Evolutionary conservation across 2,113 vertebrate species (phyloP), one percentile per base, ranked within the genome.

Genomic region (Tachysurus fulvidraco): DNA sequence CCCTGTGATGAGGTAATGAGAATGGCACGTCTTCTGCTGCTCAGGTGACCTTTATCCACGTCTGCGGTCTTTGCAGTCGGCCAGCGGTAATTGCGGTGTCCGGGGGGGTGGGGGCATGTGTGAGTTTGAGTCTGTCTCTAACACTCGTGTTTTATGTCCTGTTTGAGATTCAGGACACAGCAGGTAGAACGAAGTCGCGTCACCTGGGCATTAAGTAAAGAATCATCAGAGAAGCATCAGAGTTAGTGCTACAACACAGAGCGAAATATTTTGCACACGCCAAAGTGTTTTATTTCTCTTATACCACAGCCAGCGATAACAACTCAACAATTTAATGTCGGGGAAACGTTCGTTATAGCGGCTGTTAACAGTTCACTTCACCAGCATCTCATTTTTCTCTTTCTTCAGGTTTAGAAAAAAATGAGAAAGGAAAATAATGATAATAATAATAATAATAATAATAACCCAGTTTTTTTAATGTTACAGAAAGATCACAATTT

Each of bases 11-110:
- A 57, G 44, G 55, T 65, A 59, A 65, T 86, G 71, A 57, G 44
- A 76, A 23, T 8, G 52, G 30, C 73, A 46, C 30, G 36, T 85
- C 44, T 78, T 82, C 57, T 84, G 85, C 83, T 73, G 81, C 86
- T 87, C 86, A 89, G 86, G 84, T 89, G 69, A 83, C 54, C 19
- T 36, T 85, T 79, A 59, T 73, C 62, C 4, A 21, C 50, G 10
- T 14, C 41, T 46, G 46, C 44, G 46, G 25, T 50, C 16, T 65
- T 85, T 69, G 84, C 80, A 69, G 84, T 65, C n/a, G 54, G 44
- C 23, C 80, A 41, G 80, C 84, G 76, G 65, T 64, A 62, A 62
- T 36, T 28, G 13, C 76, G 54, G 54, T 8, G 46, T 55, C 57
- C 14, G 52, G 1, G 44, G 60, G 46, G 23, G 59, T 64, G 62